Conservation (phyloP, 2,888 invertebrate species). For the Muschampia plurimacula region DNA sequence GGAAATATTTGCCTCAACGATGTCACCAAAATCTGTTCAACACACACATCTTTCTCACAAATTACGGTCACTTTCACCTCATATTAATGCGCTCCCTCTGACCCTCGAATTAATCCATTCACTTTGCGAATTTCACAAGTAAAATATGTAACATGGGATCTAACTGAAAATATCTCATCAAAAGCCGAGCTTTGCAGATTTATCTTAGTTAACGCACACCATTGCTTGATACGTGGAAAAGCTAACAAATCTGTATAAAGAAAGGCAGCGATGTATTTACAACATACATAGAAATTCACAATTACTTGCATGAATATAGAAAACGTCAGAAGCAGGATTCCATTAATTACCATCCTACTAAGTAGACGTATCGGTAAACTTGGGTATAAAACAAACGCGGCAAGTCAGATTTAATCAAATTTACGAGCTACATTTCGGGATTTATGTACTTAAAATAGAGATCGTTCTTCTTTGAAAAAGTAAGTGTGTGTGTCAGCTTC, state of each 20-base stretch:
- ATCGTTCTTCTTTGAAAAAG: neutral
- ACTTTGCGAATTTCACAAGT: constrained; percentile 27
- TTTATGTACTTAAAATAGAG: neutral
- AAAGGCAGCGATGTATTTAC: neutral
- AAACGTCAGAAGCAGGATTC: constrained; percentile 16
- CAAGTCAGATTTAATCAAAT: constrained; percentile 13
- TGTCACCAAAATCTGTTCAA: neutral
- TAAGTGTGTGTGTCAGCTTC: no score
- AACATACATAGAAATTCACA: neutral
- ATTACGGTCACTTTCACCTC: neutral
- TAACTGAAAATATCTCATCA: constrained; percentile 23
- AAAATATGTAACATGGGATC: constrained; percentile 22
- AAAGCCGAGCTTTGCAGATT: neutral
- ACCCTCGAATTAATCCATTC: constrained; percentile 23
- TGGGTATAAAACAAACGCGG: constrained; percentile 41
- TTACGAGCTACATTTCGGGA: neutral
- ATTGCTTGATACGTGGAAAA: neutral
- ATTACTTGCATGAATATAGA: neutral
- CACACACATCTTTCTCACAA: neutral
- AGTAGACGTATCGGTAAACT: constrained; percentile 40
- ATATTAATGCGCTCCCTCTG: constrained; percentile 37
- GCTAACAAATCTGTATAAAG: neutral
- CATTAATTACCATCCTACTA: constrained; percentile 33
- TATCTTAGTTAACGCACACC: neutral
- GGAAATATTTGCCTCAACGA: neutral